phyloP scores from a whole-genome alignment of 1,140 invertebrate species.

The Physella acuta region DNA sequence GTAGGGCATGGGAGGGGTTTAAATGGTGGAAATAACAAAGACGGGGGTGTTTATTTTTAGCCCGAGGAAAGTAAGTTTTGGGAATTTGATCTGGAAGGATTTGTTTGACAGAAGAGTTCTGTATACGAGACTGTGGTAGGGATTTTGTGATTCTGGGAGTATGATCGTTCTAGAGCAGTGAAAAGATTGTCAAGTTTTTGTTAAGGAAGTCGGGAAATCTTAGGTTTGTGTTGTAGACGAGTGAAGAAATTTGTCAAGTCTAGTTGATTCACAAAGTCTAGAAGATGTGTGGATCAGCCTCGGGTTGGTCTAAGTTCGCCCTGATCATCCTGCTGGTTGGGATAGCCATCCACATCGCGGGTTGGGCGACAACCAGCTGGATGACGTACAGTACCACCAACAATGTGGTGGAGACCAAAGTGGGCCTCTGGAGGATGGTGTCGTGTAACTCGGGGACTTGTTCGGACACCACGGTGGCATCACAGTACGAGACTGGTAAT shows the following conservation, averaged over 20 bases:
- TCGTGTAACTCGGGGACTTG: slow-evolving; percentile 22
- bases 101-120: too few species aligned
- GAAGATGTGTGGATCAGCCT: slow-evolving; percentile 28
- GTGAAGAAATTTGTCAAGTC: not conserved
- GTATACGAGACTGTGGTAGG: too few species aligned
- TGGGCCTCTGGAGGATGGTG: slow-evolving; percentile 27
- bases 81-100: too few species aligned
- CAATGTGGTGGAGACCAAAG: slow-evolving; percentile 9
- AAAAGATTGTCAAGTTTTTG: not conserved
- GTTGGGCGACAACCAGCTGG: slow-evolving; percentile 31
- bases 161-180: not conserved
- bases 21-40: too few species aligned
- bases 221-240: not conserved
- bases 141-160: too few species aligned
- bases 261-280: not conserved
- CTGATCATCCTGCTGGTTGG: slow-evolving; percentile 25
- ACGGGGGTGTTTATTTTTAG: too few species aligned
- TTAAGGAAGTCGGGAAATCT: not conserved
- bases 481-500: slow-evolving; percentile 26
- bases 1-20: too few species aligned
- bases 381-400: slow-evolving; percentile 26
- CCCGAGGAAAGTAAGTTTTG: too few species aligned
- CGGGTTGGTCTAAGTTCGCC: slow-evolving; percentile 30
- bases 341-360: slow-evolving; percentile 25
- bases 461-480: slow-evolving; percentile 2